Evolutionary conservation across 2,113 vertebrate species (phyloP).

Genomic region (Riparia riparia): DNA sequence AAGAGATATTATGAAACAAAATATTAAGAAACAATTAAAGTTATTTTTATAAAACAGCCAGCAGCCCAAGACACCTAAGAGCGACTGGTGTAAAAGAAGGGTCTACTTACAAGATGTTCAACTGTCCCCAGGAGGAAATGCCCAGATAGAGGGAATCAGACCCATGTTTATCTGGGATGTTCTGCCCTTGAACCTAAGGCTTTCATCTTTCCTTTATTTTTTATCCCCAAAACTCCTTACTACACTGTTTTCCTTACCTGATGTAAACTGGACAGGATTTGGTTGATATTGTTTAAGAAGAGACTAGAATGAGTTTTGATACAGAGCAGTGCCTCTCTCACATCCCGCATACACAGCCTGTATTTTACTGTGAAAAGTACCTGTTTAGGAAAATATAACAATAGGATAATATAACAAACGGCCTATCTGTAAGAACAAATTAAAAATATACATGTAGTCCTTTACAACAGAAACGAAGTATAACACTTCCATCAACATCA

Average conservation of each 20-base stretch:
- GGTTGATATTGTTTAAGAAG: neutral
- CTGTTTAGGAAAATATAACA: neutral
- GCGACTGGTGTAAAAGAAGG: neutral
- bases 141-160: neutral
- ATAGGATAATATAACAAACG: neutral
- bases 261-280: neutral
- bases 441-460: neutral
- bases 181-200: neutral
- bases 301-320: neutral
- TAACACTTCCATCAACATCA: neutral
- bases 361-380: neutral
- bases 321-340: neutral
- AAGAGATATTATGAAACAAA: neutral
- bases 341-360: neutral
- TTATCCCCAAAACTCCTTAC: neutral
- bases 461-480: neutral
- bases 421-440: neutral
- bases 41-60: neutral
- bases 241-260: neutral
- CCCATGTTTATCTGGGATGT: neutral
- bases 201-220: neutral
- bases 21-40: neutral
- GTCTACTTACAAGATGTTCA: neutral
- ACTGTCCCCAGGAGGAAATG: neutral
- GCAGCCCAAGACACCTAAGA: neutral